Conservation (phyloP, 2,113 vertebrate species). For the Irena cyanogastra region DNA sequence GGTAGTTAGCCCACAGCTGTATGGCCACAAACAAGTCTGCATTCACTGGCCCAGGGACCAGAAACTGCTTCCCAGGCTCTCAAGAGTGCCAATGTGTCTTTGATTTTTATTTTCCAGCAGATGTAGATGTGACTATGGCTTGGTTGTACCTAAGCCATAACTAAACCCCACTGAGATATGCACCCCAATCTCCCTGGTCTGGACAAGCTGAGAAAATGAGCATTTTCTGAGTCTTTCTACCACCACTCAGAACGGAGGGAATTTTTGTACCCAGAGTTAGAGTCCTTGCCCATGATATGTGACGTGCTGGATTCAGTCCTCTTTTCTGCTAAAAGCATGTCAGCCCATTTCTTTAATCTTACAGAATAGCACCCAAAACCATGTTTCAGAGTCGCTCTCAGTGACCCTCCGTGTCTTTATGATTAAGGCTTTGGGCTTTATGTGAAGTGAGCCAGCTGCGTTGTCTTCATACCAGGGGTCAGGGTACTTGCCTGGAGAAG, state of each 20-base stretch:
- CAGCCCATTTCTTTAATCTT: not conserved
- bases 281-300: not conserved
- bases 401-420: not conserved
- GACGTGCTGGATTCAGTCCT: not conserved
- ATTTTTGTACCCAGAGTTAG: not conserved
- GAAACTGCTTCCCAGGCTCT: not conserved
- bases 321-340: not conserved
- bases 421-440: not conserved
- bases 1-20: not conserved
- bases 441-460: not conserved
- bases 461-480: not conserved
- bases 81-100: not conserved
- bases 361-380: not conserved
- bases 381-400: not conserved
- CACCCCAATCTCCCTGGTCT: not conserved
- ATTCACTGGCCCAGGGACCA: not conserved
- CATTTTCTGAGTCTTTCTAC: not conserved
- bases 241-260: not conserved
- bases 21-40: not conserved
- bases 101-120: not conserved
- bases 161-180: not conserved
- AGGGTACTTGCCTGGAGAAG: not conserved
- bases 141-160: not conserved
- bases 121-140: not conserved
- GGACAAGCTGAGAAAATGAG: not conserved